Evolutionary conservation across 2,888 invertebrate genomes (phyloP), one percentile per base, ranked within the genome.

Genomic region (Tridacna crocea): DNA sequence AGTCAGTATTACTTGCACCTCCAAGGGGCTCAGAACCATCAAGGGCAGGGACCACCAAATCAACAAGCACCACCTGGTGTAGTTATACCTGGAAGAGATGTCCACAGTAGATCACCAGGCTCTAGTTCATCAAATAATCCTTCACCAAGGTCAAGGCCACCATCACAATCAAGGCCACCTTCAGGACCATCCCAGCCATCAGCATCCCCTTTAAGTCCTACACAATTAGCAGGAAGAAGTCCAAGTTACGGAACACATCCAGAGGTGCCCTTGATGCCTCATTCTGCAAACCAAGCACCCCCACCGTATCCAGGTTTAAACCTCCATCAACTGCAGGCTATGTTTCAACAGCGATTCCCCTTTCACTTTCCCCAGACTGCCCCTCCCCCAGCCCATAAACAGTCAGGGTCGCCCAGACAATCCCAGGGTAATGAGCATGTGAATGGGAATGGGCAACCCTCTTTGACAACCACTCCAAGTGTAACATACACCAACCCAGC

Each of bases 61-160:
- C 79, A 76, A 24, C 70, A 65, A 61, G 72, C 70, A 22, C 77
- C 77, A 10, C 60, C 77, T 27, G 68, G 68, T 26, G 63, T 27
- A 22, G 55, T 27, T 15, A 77, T 72, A 10, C 55, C 70, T 12
- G 61, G 58, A 15, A 65, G 76, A 12, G 80, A 80, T 6, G 19
- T 27, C n/a, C 72, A 46, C 17, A 72, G 68, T 12, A 77, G 72
- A 51, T 83, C 83, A 46, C 85, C 85, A 22, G 83, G 81, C 8
- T 27, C 83, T n/a, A 77, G 72, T 55, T 77, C 80, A 13, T 77
- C 85, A 6, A 70, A 48, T 19, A 86, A 79, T 46, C 79, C 83
- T 22, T 85, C 85, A 12, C 83, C 85, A 22, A 76, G 83, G 47
- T 83, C 85, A 60, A 55, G 80, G 65, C 80, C 85, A 0, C 84